Percentiles rank a stretch among this genome's conserved stretches.
Evolutionary conservation across 92 coral and sea anemone genomes (phyloP).

Genomic region (Chrysogorgia sp.): DNA sequence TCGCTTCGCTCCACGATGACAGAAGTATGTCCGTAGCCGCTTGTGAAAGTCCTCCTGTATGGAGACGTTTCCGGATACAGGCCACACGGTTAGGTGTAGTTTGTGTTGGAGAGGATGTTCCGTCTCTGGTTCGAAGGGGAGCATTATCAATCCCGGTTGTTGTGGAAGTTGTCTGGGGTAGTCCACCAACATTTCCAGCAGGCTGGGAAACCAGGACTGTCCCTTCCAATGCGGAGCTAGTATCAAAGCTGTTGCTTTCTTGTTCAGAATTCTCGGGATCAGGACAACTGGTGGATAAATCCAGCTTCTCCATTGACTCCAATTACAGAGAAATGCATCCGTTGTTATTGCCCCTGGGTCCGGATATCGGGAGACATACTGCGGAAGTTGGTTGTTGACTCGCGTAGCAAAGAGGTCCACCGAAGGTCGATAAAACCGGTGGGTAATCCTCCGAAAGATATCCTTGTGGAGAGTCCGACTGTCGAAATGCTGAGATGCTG

Average conservation of each 20-base stretch:
- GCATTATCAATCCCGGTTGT: constrained; percentile 38
- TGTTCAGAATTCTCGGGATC: constrained; percentile 53
- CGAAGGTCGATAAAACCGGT: constrained; percentile 46
- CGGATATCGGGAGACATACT: constrained; percentile 58
- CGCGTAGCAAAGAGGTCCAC: constrained; percentile 69
- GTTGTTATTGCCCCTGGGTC: constrained; percentile 51
- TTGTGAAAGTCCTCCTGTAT: constrained; percentile 47
- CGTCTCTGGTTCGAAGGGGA: constrained; percentile 55
- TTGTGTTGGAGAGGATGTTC: constrained; percentile 61
- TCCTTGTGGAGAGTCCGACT: constrained; percentile 47
- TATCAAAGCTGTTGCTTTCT: constrained; percentile 54
- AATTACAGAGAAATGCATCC: background rate
- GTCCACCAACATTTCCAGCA: constrained; percentile 50
- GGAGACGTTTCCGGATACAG: constrained; percentile 48
- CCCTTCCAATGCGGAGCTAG: constrained; percentile 64
- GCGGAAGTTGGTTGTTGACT: constrained; percentile 48
- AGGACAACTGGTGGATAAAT: constrained; percentile 17
- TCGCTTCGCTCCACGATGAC: too few species aligned
- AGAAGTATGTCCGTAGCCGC: too few species aligned
- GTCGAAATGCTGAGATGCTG: constrained; percentile 53
- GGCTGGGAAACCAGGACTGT: constrained; percentile 64
- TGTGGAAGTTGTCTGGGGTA: constrained; percentile 53
- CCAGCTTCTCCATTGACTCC: constrained; percentile 12
- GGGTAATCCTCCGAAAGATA: constrained; percentile 21
- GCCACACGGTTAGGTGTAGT: constrained; percentile 68